Evolutionary conservation across 2,888 invertebrate genomes (phyloP).

Genomic region (Perizoma affinitatum): DNA sequence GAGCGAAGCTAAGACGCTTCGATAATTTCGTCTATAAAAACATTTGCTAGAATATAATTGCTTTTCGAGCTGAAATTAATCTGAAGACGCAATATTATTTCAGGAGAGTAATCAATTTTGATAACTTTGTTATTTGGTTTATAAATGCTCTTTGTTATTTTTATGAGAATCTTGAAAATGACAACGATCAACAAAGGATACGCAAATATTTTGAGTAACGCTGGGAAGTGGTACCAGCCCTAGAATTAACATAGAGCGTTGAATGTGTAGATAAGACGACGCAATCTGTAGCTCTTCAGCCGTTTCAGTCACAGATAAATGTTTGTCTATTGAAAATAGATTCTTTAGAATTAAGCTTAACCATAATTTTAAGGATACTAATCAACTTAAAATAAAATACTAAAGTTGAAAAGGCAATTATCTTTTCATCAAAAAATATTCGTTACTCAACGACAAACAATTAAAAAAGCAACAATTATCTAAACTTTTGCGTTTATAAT

Average conservation of each 20-base stretch:
- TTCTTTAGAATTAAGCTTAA: too few relatives aligned
- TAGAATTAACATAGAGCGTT: not conserved
- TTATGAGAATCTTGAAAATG: constrained; percentile 1
- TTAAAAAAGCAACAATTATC: too few relatives aligned
- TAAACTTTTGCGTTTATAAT: too few relatives aligned
- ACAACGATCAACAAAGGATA: not conserved
- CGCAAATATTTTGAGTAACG: too few relatives aligned
- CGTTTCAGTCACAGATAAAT: too few relatives aligned
- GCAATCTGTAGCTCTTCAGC: not conserved
- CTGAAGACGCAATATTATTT: constrained; percentile 15
- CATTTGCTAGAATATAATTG: constrained; percentile 19
- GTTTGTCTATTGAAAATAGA: too few relatives aligned
- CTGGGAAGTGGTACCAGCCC: not conserved
- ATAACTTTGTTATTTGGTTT: not conserved
- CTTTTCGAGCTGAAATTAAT: constrained; percentile 11
- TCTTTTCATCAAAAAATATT: too few relatives aligned
- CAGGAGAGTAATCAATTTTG: constrained; percentile 6
- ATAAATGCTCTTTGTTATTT: not conserved
- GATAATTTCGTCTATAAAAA: constrained; percentile 3
- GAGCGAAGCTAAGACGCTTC: too few relatives aligned
- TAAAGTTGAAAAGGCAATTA: too few relatives aligned
- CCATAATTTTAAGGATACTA: too few relatives aligned
- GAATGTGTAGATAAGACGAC: not conserved
- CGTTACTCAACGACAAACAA: too few relatives aligned
- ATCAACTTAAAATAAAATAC: too few relatives aligned